These are phyloP conservation scores for Megaceryle torquata DNA, from an alignment of 2,113 vertebrate genomes.

Conservation along the genomic window DNA sequence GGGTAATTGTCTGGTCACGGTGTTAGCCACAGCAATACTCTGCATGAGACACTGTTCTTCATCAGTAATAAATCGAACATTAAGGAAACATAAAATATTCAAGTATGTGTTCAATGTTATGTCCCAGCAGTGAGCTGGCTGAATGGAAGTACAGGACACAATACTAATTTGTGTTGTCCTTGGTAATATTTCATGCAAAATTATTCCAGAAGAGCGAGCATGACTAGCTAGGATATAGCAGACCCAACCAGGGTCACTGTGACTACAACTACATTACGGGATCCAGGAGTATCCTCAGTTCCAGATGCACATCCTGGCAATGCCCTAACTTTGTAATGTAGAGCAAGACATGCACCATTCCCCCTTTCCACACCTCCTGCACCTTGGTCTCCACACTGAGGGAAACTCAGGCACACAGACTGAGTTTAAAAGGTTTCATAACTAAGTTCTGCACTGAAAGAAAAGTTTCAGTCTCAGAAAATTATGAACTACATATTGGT, in stretches of 20 bases:
- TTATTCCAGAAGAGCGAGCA: neutral
- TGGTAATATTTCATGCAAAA: neutral
- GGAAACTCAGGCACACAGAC: neutral
- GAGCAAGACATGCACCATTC: neutral
- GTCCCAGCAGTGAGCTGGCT: neutral
- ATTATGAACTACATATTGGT: neutral
- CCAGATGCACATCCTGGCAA: neutral
- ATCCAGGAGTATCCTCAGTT: neutral
- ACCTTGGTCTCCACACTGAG: neutral
- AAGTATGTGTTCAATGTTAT: no score
- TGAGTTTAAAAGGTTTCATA: neutral
- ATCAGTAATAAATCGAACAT: neutral
- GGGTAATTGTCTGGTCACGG: neutral
- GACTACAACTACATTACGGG: neutral
- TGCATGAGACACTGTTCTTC: neutral
- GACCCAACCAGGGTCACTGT: neutral
- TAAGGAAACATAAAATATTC: neutral
- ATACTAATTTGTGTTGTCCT: neutral
- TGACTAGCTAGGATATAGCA: neutral
- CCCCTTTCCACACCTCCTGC: neutral
- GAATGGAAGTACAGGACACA: neutral
- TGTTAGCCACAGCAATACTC: neutral
- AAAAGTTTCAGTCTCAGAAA: neutral
- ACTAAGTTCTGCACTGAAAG: neutral
- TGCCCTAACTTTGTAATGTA: rapidly evolving